Percentiles rank a stretch among this genome's conserved stretches.
Evolutionary conservation across 2,888 invertebrate genomes (phyloP).

Genomic region (Laothoe populi): DNA sequence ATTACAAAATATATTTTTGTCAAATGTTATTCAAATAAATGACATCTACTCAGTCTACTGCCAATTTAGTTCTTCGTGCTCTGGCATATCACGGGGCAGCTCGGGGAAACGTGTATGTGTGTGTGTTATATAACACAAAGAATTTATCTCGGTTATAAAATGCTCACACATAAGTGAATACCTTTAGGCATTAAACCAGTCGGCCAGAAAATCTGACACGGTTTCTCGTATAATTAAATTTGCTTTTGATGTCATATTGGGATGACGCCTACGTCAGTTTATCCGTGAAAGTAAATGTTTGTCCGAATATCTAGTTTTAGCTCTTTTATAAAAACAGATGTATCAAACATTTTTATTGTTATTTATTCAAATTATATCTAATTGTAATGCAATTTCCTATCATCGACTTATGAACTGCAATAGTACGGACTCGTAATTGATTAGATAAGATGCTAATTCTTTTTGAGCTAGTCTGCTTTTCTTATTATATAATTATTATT

Average conservation of each 20-base stretch:
- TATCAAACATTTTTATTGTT: too few species aligned
- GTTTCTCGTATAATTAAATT: background rate
- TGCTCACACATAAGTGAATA: conserved; percentile 34
- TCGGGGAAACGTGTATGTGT: conserved; percentile 4
- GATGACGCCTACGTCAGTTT: background rate
- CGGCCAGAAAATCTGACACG: background rate
- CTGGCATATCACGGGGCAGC: conserved; percentile 27
- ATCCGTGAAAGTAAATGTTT: background rate
- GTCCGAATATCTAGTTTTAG: too few species aligned
- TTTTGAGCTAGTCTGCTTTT: too few species aligned
- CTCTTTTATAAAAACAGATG: too few species aligned
- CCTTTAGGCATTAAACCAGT: background rate
- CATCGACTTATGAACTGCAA: too few species aligned
- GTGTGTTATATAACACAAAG: conserved; percentile 18
- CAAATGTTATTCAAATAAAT: background rate
- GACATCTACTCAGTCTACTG: background rate
- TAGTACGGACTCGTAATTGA: too few species aligned
- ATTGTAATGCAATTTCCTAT: too few species aligned
- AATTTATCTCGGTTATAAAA: conserved; percentile 36
- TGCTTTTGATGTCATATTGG: background rate
- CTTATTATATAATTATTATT: too few species aligned
- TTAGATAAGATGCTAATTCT: too few species aligned
- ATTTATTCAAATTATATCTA: too few species aligned
- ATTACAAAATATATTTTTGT: too few species aligned
- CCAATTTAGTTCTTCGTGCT: background rate